These are phyloP conservation scores for Pristionchus exspectatus DNA, from an alignment of 2,888 invertebrate species.

Conservation along the genomic window DNA sequence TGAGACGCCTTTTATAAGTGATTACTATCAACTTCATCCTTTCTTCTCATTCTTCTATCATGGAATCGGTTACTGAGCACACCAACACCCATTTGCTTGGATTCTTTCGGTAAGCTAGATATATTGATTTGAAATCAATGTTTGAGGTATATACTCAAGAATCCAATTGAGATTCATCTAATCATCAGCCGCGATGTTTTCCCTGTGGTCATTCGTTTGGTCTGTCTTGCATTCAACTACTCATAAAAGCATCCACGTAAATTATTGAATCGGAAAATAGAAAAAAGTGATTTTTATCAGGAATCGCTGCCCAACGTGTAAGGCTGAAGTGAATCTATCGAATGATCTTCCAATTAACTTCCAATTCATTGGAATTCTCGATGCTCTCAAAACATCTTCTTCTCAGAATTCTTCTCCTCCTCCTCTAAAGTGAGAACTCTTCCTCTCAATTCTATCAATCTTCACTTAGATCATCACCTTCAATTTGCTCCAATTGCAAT, in stretches of 20 bases:
- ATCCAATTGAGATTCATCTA: not conserved
- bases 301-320: not conserved
- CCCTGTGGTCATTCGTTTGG: slow-evolving; percentile 9
- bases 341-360: not conserved
- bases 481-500: not conserved
- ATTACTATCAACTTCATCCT: not conserved
- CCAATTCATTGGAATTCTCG: slow-evolving; percentile 7
- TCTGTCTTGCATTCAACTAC: not conserved
- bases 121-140: not conserved
- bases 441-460: not conserved
- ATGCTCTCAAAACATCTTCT: not conserved
- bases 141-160: no score
- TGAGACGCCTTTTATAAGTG: not conserved
- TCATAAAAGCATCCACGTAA: not conserved
- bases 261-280: not conserved
- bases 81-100: not conserved
- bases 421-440: not conserved
- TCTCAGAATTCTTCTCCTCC: not conserved
- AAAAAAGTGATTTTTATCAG: not conserved
- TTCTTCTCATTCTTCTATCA: not conserved
- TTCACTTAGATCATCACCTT: not conserved
- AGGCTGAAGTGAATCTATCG: not conserved
- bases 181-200: not conserved
- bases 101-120: not conserved
- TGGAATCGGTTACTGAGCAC: not conserved